phyloP scores from a whole-genome alignment of 2,113 vertebrate genomes.

The Hystrix cristata region DNA sequence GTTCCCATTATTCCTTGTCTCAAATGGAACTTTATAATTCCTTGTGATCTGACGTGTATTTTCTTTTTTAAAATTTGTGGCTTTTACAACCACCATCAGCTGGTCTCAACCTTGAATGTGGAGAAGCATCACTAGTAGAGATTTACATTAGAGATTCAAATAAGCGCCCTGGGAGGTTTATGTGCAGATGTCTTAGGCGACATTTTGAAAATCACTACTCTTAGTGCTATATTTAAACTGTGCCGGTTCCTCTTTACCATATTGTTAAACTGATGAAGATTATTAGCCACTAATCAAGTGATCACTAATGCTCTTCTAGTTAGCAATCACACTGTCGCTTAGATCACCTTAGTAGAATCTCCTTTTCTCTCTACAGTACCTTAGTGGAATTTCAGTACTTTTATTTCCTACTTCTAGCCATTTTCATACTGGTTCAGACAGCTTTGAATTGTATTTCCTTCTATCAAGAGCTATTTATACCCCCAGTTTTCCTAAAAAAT shows the following conservation, averaged over 20 bases:
- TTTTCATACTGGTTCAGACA: conserved; percentile 35
- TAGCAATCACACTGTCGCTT: background rate
- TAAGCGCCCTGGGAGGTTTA: background rate
- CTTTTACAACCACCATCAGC: background rate
- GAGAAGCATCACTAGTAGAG: background rate
- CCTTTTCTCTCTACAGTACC: background rate
- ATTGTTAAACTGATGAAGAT: background rate
- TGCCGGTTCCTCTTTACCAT: background rate
- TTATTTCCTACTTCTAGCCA: conserved; percentile 9
- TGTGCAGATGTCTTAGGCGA: background rate
- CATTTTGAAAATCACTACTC: background rate
- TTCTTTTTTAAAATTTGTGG: background rate
- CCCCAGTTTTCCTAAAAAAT: background rate
- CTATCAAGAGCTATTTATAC: background rate
- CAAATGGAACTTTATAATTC: background rate
- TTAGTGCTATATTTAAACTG: background rate
- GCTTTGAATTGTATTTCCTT: conserved; percentile 8
- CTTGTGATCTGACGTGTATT: background rate
- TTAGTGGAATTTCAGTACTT: background rate
- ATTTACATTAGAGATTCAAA: conserved; percentile 13
- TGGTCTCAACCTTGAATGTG: conserved; percentile 26
- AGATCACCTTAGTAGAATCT: background rate
- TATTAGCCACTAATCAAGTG: conserved; percentile 8
- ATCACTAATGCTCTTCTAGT: background rate
- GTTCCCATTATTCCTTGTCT: conserved; percentile 35